Base-by-base conservation (phyloP, 2,888 invertebrate genomes). In the Brenthis hecate region DNA sequence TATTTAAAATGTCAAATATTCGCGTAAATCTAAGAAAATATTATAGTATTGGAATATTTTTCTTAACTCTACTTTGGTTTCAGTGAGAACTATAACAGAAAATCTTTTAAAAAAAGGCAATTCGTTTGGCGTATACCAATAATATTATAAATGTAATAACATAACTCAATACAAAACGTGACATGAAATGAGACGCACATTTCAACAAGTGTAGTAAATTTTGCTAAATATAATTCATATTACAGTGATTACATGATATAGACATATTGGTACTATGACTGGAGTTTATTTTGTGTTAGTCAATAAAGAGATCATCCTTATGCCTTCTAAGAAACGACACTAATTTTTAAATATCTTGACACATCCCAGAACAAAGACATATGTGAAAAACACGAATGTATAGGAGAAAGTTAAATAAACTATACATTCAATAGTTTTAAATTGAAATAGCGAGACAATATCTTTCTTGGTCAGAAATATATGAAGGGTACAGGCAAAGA, bases 201-300 rank as follows among this genome's bases (percentile, higher is more conserved):
- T 51, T 56, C 55, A 69, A 64, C 56, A 69, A 60, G 54, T 66
- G 69, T 53, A 65, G 62, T 65, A 67, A 68, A 70, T 61, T 55
- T 67, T 51, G 36, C 66, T 67, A 67, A 51, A 67, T 56, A 56
- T 36, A 62, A 62, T 43, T 43, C 1, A 36, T 6, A 62, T 53
- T 54, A 62, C 48, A 36, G 62, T 43, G 14, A 62, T 54, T 36
- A 54, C 19, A 43, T 53, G 51, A 53, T 62, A 3, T 54, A 36
- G 54, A 62, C 43, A 66, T 28, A 60, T 62, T 62, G 5, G 67
- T 67, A 67, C 56, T 61, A 61, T 67, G 61, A 51, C 11, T 61
- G 61, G 61, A 56, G 61, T 50, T 60, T 23, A 50, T 28, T 16
- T n/a, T 50, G 13, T 50, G n/a, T 48, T 13, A n/a, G 28, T 60